Percentiles rank a stretch among this genome's conserved stretches.
Evolutionary conservation across 1,140 invertebrate species (phyloP).

Genomic region (Psix sp.): DNA sequence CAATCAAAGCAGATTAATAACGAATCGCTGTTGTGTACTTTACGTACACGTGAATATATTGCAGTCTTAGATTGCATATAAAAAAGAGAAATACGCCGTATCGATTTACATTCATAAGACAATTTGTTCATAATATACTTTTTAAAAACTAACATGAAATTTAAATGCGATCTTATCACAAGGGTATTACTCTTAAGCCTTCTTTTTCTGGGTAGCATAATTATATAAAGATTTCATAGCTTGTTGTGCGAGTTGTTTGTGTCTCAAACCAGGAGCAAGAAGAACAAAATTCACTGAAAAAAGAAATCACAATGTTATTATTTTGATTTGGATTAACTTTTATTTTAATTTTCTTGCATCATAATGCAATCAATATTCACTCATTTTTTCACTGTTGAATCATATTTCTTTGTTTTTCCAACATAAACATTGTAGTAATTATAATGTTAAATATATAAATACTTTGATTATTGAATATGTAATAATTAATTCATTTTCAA

Average conservation of each 20-base stretch:
- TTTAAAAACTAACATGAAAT: conserved; percentile 10
- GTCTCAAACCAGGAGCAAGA: conserved; percentile 66
- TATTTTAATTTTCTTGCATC: no score
- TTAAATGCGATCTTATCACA: conserved; percentile 31
- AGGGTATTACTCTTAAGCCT: conserved; percentile 66
- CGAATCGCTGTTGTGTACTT: conserved; percentile 23
- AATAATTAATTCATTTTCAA: no score
- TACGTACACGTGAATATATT: conserved; percentile 14
- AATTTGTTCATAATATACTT: no score
- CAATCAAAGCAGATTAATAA: conserved; percentile 10
- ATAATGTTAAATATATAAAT: no score
- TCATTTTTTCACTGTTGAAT: no score
- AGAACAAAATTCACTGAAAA: conserved; percentile 63
- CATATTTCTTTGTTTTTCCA: no score
- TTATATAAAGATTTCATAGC: conserved; percentile 58
- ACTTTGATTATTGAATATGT: no score
- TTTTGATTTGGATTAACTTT: no score
- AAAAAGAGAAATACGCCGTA: no score
- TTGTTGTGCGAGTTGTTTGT: conserved; percentile 61
- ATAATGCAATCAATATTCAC: no score
- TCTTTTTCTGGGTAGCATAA: conserved; percentile 59
- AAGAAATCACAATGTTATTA: conserved; percentile 11
- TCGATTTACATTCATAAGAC: no score
- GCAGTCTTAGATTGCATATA: conserved; percentile 38
- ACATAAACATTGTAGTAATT: no score